Evolutionary conservation across 1,140 invertebrate species (phyloP), one percentile per base, ranked within the genome.

Genomic region (Drusus annulatus): DNA sequence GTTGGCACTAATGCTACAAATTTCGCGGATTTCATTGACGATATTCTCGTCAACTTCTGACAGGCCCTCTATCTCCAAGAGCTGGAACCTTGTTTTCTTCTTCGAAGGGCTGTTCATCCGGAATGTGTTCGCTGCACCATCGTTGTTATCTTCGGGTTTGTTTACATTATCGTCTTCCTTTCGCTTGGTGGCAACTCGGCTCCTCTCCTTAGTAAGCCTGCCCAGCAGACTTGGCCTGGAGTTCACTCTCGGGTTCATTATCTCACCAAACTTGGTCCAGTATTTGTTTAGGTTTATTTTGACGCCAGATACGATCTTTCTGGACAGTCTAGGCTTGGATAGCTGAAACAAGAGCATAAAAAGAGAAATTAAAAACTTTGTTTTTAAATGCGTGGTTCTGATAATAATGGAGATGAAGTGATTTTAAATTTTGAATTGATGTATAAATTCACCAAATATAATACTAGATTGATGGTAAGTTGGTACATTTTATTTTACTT

Each of bases 241-340:
- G 25, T n/a, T 19, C 86, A 86, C 80, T 73, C 87, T 87, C 73
- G 88, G 88, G 10, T 75, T 81, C 78, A 90, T 89, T 75, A 91
- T 82, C 78, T 91, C 90, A 80, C 90, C 90, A 81, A 92, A 89
- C 82, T 91, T 90, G 73, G 89, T 87, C 91, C 91, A 92, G 85
- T 91, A 90, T 85, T 88, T 89, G 85, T 92, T 91, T 25, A 92
- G 86, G 84, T 92, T 91, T 84, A 92, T 88, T 78, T 88, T 89
- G 78, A 90, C 87, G 21, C 89, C 89, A 74, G 86, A 86, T 50
- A 88, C 86, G 82, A 92, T 87, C 74, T 88, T 89, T 62, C 90
- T 86, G 4, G 90, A 88, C 19, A 92, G 86, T 80, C 87, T 87
- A 25, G 89, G 89, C 83, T 90, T 91, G 52, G 88, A 86, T 84